Base-by-base conservation (phyloP, 2,113 vertebrate species). In the Hippocampus mohnikei region DNA sequence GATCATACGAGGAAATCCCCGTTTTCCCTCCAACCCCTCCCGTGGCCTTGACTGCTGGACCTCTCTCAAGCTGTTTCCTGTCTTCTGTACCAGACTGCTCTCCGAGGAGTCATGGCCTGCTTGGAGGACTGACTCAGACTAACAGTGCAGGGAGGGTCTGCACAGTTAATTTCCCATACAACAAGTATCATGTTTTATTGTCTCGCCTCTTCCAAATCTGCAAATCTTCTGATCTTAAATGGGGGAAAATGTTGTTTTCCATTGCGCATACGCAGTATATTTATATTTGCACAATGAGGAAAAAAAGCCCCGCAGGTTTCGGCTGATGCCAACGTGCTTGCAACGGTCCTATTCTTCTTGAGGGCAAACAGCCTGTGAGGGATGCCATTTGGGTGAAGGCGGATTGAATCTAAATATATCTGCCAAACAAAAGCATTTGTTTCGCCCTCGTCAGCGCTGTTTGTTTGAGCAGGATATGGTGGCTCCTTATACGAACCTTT, bases 41-140 rank as follows among this genome's bases (percentile, higher is more conserved):
- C 89, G 80, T 81, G 84, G 72, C 91, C 90, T 91, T 91, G 90
- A 91, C 84, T 84, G 75, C 78, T 86, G 81, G 87, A 80, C 87
- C 90, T 83, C 88, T 90, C 81, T 89, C 91, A 91, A 92, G 90
- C 92, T 93, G 93, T 86, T 93, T 93, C 93, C 92, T 93, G 92
- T 88, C 91, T 92, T 85, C 86, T 92, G 89, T 88, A 90, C 85
- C 64, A 74, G 71, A 73, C 61, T 12, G 60, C 81, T 92, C 88
- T 92, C 91, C 56, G 81, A 90, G 87, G 87, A 90, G 77, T 65
- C 78, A 15, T 67, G 81, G 87, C 81, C 81, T 81, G 78, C 61
- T 82, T 77, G 79, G 4, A 73, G 66, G 77, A 73, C 68, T 66
- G 67, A 46, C 41, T 65, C 42, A 82, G 66, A 79, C 29, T 73